A percentile compares a stretch with the other conserved stretches of the same genome.
Evolutionary conservation across 2,113 vertebrate species (phyloP).

Genomic region (Amphilophus citrinellus): DNA sequence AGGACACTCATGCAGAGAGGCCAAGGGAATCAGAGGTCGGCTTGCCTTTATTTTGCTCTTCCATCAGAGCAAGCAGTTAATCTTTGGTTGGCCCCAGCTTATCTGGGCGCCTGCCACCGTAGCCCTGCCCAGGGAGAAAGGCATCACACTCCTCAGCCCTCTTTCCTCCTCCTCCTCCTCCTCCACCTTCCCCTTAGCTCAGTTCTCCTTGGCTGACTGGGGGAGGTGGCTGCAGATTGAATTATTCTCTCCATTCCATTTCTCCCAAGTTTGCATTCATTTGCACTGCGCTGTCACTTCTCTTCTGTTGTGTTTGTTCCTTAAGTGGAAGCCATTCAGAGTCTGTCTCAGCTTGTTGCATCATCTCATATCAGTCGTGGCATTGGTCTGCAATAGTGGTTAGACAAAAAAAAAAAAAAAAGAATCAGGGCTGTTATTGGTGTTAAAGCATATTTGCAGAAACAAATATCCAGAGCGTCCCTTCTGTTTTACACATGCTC

Average conservation of each 20-base stretch:
- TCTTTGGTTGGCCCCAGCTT: constrained; percentile 70
- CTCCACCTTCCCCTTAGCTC: constrained; percentile 39
- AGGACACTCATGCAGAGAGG: constrained; percentile 64
- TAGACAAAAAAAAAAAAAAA: constrained; percentile 38
- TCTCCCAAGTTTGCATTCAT: constrained; percentile 69
- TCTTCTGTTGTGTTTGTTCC: constrained; percentile 67
- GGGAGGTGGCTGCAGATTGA: constrained; percentile 70
- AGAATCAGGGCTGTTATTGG: constrained; percentile 36
- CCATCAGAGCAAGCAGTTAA: constrained; percentile 76
- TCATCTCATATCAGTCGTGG: constrained; percentile 54
- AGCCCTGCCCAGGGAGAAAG: constrained; percentile 65
- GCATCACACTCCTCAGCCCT: constrained; percentile 50
- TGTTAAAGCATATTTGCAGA: constrained; percentile 46
- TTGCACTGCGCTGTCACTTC: constrained; percentile 64
- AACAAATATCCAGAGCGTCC: constrained; percentile 23
- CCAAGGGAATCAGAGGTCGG: constrained; percentile 62
- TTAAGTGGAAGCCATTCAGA: constrained; percentile 65
- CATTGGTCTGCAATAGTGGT: constrained; percentile 40
- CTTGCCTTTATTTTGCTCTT: constrained; percentile 69
- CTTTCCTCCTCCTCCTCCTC: constrained; percentile 37
- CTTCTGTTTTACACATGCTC: constrained; percentile 9
- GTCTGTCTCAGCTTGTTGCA: constrained; percentile 64
- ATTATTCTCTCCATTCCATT: constrained; percentile 73
- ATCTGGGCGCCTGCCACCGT: constrained; percentile 69
- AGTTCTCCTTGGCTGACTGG: constrained; percentile 65